A percentile compares a stretch with the other conserved stretches of the same genome.
Evolutionary conservation across 2,888 invertebrate genomes (phyloP).

Genomic region (Drosophila acutilabella): DNA sequence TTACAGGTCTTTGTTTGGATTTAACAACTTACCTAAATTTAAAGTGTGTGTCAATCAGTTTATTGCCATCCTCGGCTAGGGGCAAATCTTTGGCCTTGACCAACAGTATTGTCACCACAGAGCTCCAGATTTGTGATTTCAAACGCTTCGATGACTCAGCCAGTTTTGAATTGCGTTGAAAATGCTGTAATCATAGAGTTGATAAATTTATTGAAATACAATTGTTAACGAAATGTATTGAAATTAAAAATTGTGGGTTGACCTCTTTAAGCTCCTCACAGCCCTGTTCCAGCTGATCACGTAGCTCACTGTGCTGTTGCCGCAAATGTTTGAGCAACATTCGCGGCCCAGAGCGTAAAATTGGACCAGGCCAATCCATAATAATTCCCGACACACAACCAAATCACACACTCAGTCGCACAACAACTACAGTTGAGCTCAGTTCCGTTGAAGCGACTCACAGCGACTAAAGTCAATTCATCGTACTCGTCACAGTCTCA

Average conservation of each 20-base stretch:
- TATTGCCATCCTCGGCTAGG: conserved; percentile 93
- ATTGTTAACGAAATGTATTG: conserved; percentile 1
- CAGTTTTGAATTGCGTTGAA: conserved; percentile 91
- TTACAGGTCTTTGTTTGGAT: neutral
- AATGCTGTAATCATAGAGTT: conserved; percentile 87
- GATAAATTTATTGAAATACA: conserved; percentile 3
- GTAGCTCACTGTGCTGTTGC: conserved; percentile 60
- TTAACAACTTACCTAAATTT: conserved; percentile 93
- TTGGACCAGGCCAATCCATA: conserved; percentile 60
- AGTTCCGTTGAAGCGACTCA: conserved; percentile 18
- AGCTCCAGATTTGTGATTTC: conserved; percentile 98
- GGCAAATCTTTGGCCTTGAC: conserved; percentile 97
- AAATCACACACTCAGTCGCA: conserved; percentile 2
- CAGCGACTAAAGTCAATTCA: conserved; percentile 35
- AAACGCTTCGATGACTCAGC: conserved; percentile 93
- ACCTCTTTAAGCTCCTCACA: conserved; percentile 75
- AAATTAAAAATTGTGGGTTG: conserved; percentile 24
- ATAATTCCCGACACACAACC: conserved; percentile 44
- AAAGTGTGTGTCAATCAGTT: conserved; percentile 96
- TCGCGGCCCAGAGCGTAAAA: conserved; percentile 50
- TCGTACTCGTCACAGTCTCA: conserved; percentile 17
- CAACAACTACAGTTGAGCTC: conserved; percentile 19
- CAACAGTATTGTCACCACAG: conserved; percentile 98
- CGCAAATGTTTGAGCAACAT: conserved; percentile 74
- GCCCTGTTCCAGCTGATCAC: conserved; percentile 67